Evolutionary conservation across 1,140 invertebrate species (phyloP), one percentile per base, ranked within the genome.

Genomic region (Brachionus manjavacas): DNA sequence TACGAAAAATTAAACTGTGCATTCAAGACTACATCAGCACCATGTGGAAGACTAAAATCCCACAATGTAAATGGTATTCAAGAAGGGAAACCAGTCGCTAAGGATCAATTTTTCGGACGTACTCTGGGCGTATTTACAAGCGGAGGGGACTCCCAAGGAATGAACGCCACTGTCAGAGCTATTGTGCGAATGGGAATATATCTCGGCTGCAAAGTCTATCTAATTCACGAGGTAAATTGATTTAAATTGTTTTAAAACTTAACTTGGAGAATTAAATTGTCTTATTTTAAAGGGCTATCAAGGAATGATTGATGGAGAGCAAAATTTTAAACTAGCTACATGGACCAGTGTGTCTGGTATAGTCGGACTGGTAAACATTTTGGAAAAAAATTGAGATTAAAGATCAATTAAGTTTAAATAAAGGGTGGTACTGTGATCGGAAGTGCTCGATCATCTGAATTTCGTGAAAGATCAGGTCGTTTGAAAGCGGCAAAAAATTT

Each of bases 271-370:
- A 7, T 20, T 20, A 0, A 43, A 41, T 28, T 35, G 31, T 46
- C 3, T 25, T 23, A 39, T 49, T 28, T 68, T 9, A 35, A 85
- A 90, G 89, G 97, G 97, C 70, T 99, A 99, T 87, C 96, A 99
- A 91, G 97, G 97, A 35, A 98, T 99, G 96, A 96, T 99, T 4
- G 96, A 99, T 91, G 93, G 95, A 9, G 72, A 76, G 16, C 41
- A 76, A 28, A 92, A 97, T 87, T 99, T 99, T 87, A 92, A 93
- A 72, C 96, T 98, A 90, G 97, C 97, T 7, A 93, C 93, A 78
- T 99, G 98, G 98, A 93, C 95, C 3, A 95, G 95, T n/a, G 97
- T 99, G 0, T 99, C 97, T 83, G 95, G 95, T 86, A 99, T 99
- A 85, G 99, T 99, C 88, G 96, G 99, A 89, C 20, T 76, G 8